Base-by-base conservation (phyloP, 2,888 invertebrate species). In the Junonia oenone region DNA sequence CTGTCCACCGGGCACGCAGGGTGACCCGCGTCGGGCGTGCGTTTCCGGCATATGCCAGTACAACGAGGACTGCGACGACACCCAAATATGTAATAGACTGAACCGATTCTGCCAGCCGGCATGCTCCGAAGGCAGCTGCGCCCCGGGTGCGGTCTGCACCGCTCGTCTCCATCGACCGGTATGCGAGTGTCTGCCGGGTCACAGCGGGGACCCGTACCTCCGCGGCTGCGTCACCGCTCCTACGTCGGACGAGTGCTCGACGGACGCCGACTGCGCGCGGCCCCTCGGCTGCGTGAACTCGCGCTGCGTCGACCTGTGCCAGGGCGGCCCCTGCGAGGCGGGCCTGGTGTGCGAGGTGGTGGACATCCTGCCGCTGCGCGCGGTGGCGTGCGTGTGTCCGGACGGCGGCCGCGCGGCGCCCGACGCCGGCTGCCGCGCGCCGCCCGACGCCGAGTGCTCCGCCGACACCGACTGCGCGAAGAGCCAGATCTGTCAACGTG, bases 351-450 rank as follows among this genome's bases (percentile, higher is more conserved):
- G 97, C 76, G 91, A 93, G 57, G 95, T 96, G 0, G 87, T 95
- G 9, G 95, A 96, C 66, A 94, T 96, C 0, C 74, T 94, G 45
- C 97, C 97, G 1, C 82, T 97, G 61, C 92, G 96, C 50, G 96
- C 97, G 0, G 94, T 97, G 67, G 95, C 97, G 67, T 97, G 97
- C 74, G 93, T 95, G 70, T 98, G 97, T 81, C 95, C 96, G 13
- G 92, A 94, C 37, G 96, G 97, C 60, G 95, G 95, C 0, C 92
- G 95, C 43, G 93, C 94, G 0, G 95, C 95, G 63, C 91, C 91
- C 5, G 93, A 93, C 52, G 95, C 94, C 64, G 93, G 93, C 62
- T 97, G 97, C 77, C 92, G 93, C 61, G 77, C 87, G 19, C 91
- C 92, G 22, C 91, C 91, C 37, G 88, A 90, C 59, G 86, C 91